These are phyloP conservation scores for Bothrops alternatus DNA, from an alignment of 2,797 vertebrate genomes.

Conservation along the genomic window DNA sequence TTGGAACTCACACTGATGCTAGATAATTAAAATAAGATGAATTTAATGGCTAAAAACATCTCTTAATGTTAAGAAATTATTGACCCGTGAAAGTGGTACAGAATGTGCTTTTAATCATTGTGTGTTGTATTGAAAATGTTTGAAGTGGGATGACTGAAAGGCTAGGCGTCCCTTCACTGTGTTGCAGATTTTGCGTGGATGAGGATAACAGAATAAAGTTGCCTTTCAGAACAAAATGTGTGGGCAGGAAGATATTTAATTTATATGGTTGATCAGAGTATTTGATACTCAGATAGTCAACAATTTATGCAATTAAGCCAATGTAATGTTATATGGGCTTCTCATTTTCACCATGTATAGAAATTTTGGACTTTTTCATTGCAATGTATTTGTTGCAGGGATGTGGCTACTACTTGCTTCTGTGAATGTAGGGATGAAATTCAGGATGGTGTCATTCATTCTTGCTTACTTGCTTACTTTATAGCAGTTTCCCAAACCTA, in stretches of 20 bases:
- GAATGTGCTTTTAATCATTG: background rate
- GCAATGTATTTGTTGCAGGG: background rate
- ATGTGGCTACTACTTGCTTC: background rate
- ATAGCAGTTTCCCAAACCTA: background rate
- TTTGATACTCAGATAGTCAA: background rate
- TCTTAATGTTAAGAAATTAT: background rate
- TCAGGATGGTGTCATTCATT: background rate
- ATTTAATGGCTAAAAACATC: background rate
- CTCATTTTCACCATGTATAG: background rate
- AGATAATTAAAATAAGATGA: background rate
- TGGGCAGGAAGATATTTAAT: background rate
- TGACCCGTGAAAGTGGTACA: background rate
- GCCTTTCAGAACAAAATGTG: background rate
- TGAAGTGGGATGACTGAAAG: background rate
- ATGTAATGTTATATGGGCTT: background rate
- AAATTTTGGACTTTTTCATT: background rate
- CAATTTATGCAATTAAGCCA: background rate
- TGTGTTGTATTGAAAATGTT: background rate
- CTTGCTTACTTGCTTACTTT: background rate
- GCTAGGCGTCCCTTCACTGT: background rate
- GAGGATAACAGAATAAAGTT: background rate
- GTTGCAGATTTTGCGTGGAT: background rate
- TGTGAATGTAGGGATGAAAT: background rate
- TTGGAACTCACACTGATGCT: background rate
- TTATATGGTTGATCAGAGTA: background rate